A percentile compares a stretch with the other conserved stretches of the same genome.
phyloP scores from a whole-genome alignment of 2,888 invertebrate species.

The Drosophila neutralis region DNA sequence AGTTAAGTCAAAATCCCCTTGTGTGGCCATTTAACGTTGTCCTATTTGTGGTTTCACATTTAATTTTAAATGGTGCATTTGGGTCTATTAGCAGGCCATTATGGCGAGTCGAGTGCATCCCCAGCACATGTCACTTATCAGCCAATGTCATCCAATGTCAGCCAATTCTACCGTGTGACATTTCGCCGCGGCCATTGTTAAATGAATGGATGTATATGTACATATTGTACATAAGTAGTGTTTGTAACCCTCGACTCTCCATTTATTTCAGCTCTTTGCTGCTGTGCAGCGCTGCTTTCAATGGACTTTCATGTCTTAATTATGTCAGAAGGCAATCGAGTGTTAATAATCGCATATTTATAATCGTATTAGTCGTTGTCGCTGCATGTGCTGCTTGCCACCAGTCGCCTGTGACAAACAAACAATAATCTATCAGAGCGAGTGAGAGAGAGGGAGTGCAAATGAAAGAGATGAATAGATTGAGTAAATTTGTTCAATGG shows the following conservation, averaged over 20 bases:
- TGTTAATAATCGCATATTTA: constrained; percentile 83
- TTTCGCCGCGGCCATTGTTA: constrained; percentile 71
- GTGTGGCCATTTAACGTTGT: constrained; percentile 58
- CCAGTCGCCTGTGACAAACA: constrained; percentile 54
- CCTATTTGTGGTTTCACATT: constrained; percentile 65
- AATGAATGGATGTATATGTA: constrained; percentile 12
- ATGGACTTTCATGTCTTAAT: constrained; percentile 69
- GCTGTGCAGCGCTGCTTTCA: constrained; percentile 26
- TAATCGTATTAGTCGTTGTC: constrained; percentile 76
- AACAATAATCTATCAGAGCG: constrained; percentile 49
- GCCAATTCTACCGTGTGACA: constrained; percentile 62
- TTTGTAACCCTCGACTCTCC: constrained; percentile 44
- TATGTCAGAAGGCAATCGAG: constrained; percentile 80
- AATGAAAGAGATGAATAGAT: constrained; percentile 18
- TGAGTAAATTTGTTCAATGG: constrained; percentile 78
- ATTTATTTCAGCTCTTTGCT: constrained; percentile 48
- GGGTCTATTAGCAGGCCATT: constrained; percentile 69
- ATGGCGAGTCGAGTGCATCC: constrained; percentile 55
- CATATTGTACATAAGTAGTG: constrained; percentile 12
- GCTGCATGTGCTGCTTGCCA: constrained; percentile 41
- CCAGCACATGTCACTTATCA: constrained; percentile 76
- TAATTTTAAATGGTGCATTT: constrained; percentile 58
- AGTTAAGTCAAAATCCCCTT: constrained; percentile 17
- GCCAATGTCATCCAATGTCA: constrained; percentile 74
- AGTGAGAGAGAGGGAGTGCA: constrained; percentile 4